These are phyloP conservation scores for Columba janthina DNA, from an alignment of 2,113 vertebrate genomes.

Conservation along the genomic window DNA sequence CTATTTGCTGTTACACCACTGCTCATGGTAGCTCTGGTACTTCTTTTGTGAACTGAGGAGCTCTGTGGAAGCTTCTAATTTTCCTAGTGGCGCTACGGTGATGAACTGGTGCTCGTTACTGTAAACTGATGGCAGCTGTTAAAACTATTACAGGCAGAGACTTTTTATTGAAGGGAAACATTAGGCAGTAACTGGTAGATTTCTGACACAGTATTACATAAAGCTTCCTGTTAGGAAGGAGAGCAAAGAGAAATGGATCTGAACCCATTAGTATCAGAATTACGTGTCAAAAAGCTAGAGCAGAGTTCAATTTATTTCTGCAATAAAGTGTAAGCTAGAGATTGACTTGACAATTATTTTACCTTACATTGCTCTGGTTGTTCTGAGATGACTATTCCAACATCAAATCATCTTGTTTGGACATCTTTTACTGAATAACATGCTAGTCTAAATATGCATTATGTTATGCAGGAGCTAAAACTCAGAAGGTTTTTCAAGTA, in stretches of 20 bases:
- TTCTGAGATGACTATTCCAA: conserved; percentile 63
- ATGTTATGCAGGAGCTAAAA: conserved; percentile 48
- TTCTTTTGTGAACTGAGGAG: conserved; percentile 21
- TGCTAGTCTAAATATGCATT: conserved; percentile 62
- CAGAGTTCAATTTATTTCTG: conserved; percentile 79
- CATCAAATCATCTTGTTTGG: conserved; percentile 70
- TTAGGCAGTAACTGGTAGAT: conserved; percentile 67
- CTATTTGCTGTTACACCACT: not conserved
- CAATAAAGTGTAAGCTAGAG: conserved; percentile 66
- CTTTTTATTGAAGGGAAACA: conserved; percentile 75
- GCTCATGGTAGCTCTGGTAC: not conserved
- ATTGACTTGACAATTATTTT: conserved; percentile 77
- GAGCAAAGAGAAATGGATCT: conserved; percentile 71
- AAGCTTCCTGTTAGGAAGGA: conserved; percentile 71
- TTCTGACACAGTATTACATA: conserved; percentile 72
- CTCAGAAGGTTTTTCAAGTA: conserved; percentile 38
- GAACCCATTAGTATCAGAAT: conserved; percentile 76
- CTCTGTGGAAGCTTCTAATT: conserved; percentile 59
- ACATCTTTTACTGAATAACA: conserved; percentile 68
- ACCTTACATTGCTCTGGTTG: conserved; percentile 52
- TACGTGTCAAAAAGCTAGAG: conserved; percentile 74
- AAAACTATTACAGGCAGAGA: conserved; percentile 68
- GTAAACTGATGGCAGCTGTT: conserved; percentile 72
- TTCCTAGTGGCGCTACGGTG: conserved; percentile 32
- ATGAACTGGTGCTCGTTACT: conserved; percentile 69